These are phyloP conservation scores for Argyra leucocephala DNA, from an alignment of 2,888 invertebrate species.

Conservation along the genomic window DNA sequence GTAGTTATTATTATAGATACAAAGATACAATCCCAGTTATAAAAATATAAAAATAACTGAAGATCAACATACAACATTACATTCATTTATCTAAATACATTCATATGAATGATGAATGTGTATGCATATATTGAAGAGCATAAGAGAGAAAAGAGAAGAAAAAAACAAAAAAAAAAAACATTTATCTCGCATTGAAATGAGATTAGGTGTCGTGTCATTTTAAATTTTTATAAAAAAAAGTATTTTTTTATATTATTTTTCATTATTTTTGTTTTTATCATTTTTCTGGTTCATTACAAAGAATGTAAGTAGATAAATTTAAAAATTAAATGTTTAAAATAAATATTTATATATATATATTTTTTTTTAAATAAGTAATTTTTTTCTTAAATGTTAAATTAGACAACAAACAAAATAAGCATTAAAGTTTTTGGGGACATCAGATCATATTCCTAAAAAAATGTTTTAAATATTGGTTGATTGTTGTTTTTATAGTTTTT, in stretches of 20 bases:
- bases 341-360: too few species aligned
- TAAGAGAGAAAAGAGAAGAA: slow-evolving; percentile 1
- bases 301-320: background rate
- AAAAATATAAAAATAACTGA: background rate
- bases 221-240: too few species aligned
- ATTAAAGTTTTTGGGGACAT: background rate
- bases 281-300: background rate
- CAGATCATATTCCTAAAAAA: background rate
- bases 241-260: background rate
- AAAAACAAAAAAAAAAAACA: too few species aligned
- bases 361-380: too few species aligned
- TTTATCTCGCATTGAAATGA: background rate
- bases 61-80: background rate
- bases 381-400: too few species aligned
- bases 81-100: too few species aligned
- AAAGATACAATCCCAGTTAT: background rate
- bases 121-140: background rate
- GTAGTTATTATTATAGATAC: too few species aligned
- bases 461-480: background rate
- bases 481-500: background rate
- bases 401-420: background rate
- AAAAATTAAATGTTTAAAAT: too few species aligned
- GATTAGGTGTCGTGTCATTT: slow-evolving; percentile 3
- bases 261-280: background rate
- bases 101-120: background rate